phyloP scores from a whole-genome alignment of 2,797 vertebrate genomes.

The Eulemur albifrons region DNA sequence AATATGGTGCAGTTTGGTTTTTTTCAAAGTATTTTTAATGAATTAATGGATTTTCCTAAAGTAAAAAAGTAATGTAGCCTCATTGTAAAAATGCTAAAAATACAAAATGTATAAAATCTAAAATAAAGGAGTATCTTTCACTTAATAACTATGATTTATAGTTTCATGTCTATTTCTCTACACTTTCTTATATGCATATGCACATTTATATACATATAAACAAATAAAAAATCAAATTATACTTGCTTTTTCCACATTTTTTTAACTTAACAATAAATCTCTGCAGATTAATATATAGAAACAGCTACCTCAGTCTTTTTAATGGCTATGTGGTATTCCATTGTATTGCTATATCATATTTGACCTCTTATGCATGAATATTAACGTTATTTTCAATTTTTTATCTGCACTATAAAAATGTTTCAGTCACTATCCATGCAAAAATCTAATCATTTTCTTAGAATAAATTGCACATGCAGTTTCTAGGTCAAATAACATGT shows the following conservation, averaged over 20 bases:
- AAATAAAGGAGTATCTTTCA: background rate
- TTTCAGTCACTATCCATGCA: background rate
- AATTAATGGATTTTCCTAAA: background rate
- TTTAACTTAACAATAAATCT: background rate
- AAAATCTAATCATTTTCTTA: slow-evolving; percentile 28
- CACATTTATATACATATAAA: background rate
- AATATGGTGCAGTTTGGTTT: background rate
- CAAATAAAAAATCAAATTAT: slow-evolving; percentile 18
- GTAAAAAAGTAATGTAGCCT: background rate
- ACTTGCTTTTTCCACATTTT: background rate
- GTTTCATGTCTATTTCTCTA: background rate
- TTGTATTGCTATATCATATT: background rate
- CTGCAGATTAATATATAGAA: background rate
- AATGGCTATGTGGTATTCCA: background rate
- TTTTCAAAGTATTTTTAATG: slow-evolving; percentile 24
- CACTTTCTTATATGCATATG: background rate
- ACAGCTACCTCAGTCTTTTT: background rate
- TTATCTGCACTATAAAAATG: background rate
- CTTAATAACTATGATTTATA: background rate
- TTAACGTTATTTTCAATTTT: background rate
- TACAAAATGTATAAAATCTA: background rate
- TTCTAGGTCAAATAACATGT: background rate
- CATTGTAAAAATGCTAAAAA: background rate
- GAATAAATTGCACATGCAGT: background rate
- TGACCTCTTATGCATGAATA: background rate